Percentiles rank a stretch among this genome's conserved stretches.
These are phyloP conservation scores for Bombus pascuorum DNA, from an alignment of 1,140 invertebrate species.

Conservation along the genomic window DNA sequence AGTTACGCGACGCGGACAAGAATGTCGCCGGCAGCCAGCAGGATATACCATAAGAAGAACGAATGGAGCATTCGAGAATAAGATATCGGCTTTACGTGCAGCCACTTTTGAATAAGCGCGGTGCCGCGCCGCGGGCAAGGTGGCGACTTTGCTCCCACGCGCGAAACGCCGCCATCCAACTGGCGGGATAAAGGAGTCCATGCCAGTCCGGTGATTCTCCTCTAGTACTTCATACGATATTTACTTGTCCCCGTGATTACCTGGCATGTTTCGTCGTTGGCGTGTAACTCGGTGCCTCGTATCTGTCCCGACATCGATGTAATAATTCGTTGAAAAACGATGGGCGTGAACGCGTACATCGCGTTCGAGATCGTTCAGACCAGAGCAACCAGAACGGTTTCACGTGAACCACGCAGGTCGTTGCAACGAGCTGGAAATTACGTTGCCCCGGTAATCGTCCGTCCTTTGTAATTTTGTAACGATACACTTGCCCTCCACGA, in stretches of 20 bases:
- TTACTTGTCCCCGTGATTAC: conserved; percentile 32
- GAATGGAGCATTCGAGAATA: conserved; percentile 81
- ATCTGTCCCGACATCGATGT: conserved; percentile 12
- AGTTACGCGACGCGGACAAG: conserved; percentile 79
- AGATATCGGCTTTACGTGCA: conserved; percentile 81
- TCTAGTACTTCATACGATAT: background rate
- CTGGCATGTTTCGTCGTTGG: background rate
- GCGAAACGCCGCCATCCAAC: conserved; percentile 14
- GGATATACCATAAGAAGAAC: conserved; percentile 77
- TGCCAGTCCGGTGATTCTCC: background rate
- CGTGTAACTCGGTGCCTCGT: background rate
- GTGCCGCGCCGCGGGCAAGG: conserved; percentile 61
- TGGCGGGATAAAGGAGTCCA: conserved; percentile 1
- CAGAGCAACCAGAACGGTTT: background rate
- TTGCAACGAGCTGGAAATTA: conserved; percentile 29
- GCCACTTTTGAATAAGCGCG: conserved; percentile 73
- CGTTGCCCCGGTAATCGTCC: conserved; percentile 3
- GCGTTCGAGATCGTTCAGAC: conserved; percentile 1
- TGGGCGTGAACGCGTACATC: conserved; percentile 32
- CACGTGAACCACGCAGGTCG: background rate
- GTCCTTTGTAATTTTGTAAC: conserved; percentile 22
- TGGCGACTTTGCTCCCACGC: conserved; percentile 61
- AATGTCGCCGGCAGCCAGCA: conserved; percentile 75
- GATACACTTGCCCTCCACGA: background rate
- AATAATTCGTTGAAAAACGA: conserved; percentile 34